Percentiles rank a stretch among this genome's conserved stretches.
phyloP scores from a whole-genome alignment of 92 coral and sea anemone species.

The Umimayanthus chanpuru region DNA sequence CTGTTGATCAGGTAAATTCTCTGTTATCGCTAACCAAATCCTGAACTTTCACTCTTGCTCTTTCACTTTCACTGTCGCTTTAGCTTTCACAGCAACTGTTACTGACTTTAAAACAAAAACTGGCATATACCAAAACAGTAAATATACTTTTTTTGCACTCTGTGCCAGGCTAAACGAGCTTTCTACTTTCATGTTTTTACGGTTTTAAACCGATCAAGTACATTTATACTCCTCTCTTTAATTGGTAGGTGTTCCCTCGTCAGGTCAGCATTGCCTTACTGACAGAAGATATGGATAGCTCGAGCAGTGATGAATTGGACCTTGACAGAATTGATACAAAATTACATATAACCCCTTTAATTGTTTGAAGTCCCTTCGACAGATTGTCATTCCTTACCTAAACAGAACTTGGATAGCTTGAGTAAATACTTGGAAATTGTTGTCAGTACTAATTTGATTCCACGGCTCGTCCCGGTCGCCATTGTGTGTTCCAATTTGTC shows the following conservation, averaged over 20 bases:
- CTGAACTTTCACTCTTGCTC: neutral
- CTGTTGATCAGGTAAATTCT: too few species aligned
- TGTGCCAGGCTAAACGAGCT: neutral
- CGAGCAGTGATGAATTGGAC: slow-evolving; percentile 71
- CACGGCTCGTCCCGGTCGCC: slow-evolving; percentile 66
- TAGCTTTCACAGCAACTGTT: neutral
- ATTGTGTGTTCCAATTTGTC: slow-evolving; percentile 75
- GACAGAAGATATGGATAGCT: slow-evolving; percentile 86
- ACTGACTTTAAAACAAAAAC: neutral
- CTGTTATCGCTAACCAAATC: too few species aligned
- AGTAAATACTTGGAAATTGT: slow-evolving; percentile 88
- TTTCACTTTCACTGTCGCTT: neutral
- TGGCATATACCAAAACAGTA: neutral
- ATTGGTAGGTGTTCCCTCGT: neutral
- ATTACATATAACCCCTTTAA: neutral
- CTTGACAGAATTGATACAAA: slow-evolving; percentile 53
- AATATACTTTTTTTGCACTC: too few species aligned
- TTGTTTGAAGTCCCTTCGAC: neutral
- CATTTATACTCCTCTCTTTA: neutral
- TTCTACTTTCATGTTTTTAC: too few species aligned
- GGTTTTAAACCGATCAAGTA: too few species aligned
- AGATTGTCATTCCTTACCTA: slow-evolving; percentile 59
- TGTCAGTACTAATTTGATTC: slow-evolving; percentile 57
- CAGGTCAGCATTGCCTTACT: slow-evolving; percentile 42
- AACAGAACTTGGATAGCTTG: slow-evolving; percentile 93